phyloP scores from a whole-genome alignment of 2,888 invertebrate species.

The Thecophora atra region DNA sequence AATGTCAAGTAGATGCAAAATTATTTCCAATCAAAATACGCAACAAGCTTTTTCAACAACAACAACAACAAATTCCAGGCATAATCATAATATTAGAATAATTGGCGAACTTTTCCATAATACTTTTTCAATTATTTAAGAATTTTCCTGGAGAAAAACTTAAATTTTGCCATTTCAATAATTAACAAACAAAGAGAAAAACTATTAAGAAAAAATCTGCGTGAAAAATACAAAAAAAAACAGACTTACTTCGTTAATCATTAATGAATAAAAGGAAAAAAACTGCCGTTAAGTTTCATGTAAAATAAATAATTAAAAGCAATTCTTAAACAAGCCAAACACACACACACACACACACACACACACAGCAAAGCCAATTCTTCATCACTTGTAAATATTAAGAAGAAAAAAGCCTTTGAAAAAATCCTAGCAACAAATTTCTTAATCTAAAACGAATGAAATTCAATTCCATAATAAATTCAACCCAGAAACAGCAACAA shows the following conservation, averaged over 20 bases:
- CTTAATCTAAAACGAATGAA: neutral
- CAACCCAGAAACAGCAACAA: neutral
- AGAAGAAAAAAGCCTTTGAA: conserved; percentile 18
- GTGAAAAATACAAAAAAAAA: neutral
- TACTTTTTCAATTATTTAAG: conserved; percentile 17
- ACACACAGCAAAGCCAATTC: no score
- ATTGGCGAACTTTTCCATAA: conserved; percentile 24
- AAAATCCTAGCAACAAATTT: conserved; percentile 13
- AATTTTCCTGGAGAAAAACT: conserved; percentile 27
- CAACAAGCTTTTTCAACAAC: conserved; percentile 24
- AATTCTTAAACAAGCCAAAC: conserved; percentile 37
- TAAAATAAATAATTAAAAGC: conserved; percentile 27
- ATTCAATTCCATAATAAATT: conserved; percentile 1
- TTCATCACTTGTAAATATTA: conserved; percentile 40
- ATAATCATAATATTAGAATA: conserved; percentile 10
- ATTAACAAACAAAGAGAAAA: conserved; percentile 6
- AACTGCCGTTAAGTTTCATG: conserved; percentile 52
- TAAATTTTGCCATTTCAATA: conserved; percentile 30
- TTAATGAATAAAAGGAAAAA: conserved; percentile 41
- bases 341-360: conserved; percentile 37
- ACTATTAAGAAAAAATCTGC: conserved; percentile 15
- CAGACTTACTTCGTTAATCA: conserved; percentile 21
- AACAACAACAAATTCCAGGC: conserved; percentile 10
- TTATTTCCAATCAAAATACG: conserved; percentile 4
- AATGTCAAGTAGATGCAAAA: conserved; percentile 12